phyloP scores from a whole-genome alignment of 2,888 invertebrate genomes.

The Pollenia griseotomentosa region DNA sequence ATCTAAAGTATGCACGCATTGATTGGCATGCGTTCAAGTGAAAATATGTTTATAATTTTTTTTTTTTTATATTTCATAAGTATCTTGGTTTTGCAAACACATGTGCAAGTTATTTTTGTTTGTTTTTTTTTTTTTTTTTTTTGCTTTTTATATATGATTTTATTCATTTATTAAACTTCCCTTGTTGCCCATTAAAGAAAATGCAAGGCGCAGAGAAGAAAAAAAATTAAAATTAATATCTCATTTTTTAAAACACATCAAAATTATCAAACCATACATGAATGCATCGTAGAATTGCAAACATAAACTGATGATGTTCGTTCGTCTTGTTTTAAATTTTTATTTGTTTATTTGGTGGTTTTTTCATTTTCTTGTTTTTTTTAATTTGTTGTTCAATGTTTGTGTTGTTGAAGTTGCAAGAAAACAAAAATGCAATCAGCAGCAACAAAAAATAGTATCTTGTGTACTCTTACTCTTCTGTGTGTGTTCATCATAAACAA shows the following conservation, averaged over 20 bases:
- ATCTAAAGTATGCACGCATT: slow-evolving; percentile 59
- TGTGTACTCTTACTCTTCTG: neutral
- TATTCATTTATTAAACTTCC: slow-evolving; percentile 37
- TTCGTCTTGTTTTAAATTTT: slow-evolving; percentile 41
- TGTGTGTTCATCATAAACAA: slow-evolving; percentile 72
- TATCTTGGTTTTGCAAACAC: slow-evolving; percentile 57
- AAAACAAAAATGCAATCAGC: slow-evolving; percentile 42
- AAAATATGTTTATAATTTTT: slow-evolving; percentile 64
- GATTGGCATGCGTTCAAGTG: slow-evolving; percentile 78
- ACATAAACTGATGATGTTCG: slow-evolving; percentile 11
- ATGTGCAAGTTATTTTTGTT: slow-evolving; percentile 47
- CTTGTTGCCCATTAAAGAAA: slow-evolving; percentile 51
- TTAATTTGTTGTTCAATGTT: slow-evolving; percentile 45
- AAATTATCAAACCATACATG: slow-evolving; percentile 52
- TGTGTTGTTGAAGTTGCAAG: slow-evolving; percentile 42
- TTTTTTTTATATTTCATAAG: slow-evolving; percentile 27
- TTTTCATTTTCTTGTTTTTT: slow-evolving; percentile 55
- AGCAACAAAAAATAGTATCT: slow-evolving; percentile 29
- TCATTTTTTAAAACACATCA: slow-evolving; percentile 67
- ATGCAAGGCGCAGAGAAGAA: slow-evolving; percentile 27
- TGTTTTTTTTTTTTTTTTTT: too few relatives aligned
- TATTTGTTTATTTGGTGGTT: slow-evolving; percentile 60
- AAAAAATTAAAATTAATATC: slow-evolving; percentile 67
- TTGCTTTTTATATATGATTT: neutral
- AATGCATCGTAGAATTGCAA: slow-evolving; percentile 35